A percentile compares a stretch with the other conserved stretches of the same genome.
phyloP scores from a whole-genome alignment of 2,113 vertebrate genomes.

The Lepus europaeus region DNA sequence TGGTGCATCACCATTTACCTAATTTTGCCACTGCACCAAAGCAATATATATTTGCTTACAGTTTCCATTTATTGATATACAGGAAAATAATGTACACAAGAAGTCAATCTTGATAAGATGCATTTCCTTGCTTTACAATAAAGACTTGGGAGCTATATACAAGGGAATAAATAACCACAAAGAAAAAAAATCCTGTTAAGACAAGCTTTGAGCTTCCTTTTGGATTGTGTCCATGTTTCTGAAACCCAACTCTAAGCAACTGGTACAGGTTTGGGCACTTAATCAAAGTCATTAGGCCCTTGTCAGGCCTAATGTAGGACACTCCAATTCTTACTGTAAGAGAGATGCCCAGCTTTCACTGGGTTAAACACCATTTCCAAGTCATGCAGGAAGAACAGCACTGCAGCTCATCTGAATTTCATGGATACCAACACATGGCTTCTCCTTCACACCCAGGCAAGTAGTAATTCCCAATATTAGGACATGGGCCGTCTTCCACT shows the following conservation, averaged over 20 bases:
- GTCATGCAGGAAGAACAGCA: not conserved
- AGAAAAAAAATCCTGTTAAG: not conserved
- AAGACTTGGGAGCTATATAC: not conserved
- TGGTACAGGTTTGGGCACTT: constrained; percentile 67
- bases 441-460: not conserved
- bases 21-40: not conserved
- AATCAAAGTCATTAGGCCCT: not conserved
- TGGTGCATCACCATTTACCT: not conserved
- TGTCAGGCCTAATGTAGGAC: not conserved
- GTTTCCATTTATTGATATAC: not conserved
- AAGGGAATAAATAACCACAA: not conserved
- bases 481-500: too few species aligned
- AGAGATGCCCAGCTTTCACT: constrained; percentile 62
- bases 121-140: not conserved
- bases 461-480: not conserved
- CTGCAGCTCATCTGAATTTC: not conserved
- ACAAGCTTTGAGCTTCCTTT: constrained; percentile 41
- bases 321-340: not conserved
- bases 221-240: constrained; percentile 37
- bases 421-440: too few species aligned
- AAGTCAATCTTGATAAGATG: not conserved
- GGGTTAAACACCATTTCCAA: not conserved
- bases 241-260: constrained; percentile 53
- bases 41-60: not conserved
- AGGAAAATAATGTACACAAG: not conserved